These are phyloP conservation scores for Microtus richardsoni DNA, from an alignment of 2,113 vertebrate species.

Conservation along the genomic window DNA sequence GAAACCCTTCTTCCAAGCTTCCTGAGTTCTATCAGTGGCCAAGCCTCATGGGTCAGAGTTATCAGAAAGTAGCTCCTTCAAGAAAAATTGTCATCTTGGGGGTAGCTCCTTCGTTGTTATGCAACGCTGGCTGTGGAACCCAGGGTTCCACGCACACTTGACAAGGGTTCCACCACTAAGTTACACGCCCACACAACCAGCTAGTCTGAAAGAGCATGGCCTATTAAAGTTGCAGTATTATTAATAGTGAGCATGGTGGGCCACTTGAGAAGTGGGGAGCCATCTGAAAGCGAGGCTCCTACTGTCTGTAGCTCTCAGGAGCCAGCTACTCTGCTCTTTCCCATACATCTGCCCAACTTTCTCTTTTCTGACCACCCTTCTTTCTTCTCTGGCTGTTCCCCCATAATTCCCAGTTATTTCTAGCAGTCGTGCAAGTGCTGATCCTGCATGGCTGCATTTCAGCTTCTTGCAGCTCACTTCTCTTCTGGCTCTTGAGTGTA, in stretches of 20 bases:
- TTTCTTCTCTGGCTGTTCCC: neutral
- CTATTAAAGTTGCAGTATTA: neutral
- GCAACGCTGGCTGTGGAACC: rapidly evolving
- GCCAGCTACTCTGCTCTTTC: neutral
- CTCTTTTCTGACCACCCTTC: neutral
- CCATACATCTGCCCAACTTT: neutral
- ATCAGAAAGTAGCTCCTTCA: neutral
- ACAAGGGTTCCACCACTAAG: neutral
- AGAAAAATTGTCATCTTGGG: neutral
- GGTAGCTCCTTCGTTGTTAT: neutral
- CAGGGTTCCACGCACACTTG: no score
- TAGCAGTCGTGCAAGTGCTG: neutral
- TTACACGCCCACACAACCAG: neutral
- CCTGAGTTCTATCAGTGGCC: rapidly evolving
- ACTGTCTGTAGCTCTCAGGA: neutral
- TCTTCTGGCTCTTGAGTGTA: neutral
- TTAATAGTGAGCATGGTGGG: neutral
- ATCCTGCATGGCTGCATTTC: neutral
- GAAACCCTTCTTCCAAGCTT: neutral
- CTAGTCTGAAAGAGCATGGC: neutral
- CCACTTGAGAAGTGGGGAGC: neutral
- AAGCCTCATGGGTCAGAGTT: neutral
- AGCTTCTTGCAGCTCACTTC: neutral
- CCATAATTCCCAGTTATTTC: neutral
- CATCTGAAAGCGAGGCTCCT: neutral